Conservation (phyloP, 2,888 invertebrate species). For the Ethmia dodecea region DNA sequence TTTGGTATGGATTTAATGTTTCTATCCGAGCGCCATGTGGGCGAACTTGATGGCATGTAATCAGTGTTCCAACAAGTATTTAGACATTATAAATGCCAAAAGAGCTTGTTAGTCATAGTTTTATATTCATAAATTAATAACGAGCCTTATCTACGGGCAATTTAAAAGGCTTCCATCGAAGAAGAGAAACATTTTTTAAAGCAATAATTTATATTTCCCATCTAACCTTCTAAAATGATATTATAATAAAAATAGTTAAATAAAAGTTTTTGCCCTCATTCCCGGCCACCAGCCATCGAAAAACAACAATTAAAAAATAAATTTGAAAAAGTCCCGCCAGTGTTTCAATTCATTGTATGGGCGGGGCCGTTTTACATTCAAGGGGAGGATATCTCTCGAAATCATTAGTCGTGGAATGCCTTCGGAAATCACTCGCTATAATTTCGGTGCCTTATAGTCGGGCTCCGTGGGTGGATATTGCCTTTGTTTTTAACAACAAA, state of each 20-base stretch:
- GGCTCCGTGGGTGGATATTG: constrained; percentile 65
- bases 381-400: constrained; percentile 73
- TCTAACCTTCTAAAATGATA: constrained; percentile 16
- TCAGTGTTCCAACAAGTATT: constrained; percentile 10
- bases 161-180: constrained; percentile 4
- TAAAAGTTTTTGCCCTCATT: constrained; percentile 31
- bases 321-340: constrained; percentile 51
- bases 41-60: constrained; percentile 10
- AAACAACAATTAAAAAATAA: constrained; percentile 72
- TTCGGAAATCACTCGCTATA: constrained; percentile 59
- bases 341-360: constrained; percentile 74
- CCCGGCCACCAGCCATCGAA: constrained; percentile 55
- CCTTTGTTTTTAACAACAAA: constrained; percentile 68
- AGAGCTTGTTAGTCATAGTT: constrained; percentile 9
- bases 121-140: constrained; percentile 11
- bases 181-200: constrained; percentile 3
- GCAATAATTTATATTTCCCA: constrained; percentile 19
- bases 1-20: constrained; percentile 10
- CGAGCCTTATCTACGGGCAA: neutral
- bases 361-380: constrained; percentile 75
- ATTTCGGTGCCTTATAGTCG: constrained; percentile 62
- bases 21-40: constrained; percentile 9
- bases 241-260: constrained; percentile 16
- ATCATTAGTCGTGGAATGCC: constrained; percentile 74
- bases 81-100: constrained; percentile 15